phyloP scores from a whole-genome alignment of 2,113 vertebrate species.

The Tupaia tana region DNA sequence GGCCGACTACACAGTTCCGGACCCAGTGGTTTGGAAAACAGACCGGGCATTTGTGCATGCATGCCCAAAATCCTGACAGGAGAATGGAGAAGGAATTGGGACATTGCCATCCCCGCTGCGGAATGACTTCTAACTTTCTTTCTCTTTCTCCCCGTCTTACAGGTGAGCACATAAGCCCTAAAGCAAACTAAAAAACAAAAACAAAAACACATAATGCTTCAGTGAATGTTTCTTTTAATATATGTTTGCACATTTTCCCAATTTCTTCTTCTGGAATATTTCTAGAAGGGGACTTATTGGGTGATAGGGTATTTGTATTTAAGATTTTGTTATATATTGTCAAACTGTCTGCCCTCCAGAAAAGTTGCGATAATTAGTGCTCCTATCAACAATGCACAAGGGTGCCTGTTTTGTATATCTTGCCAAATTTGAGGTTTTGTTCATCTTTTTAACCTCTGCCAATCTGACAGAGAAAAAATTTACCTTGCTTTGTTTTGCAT shows the following conservation, averaged over 20 bases:
- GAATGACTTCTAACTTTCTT: too few species aligned
- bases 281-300: constrained; percentile 28
- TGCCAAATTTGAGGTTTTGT: constrained; percentile 47
- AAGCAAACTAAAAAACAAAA: too few species aligned
- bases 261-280: constrained; percentile 43
- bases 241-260: not conserved
- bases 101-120: too few species aligned
- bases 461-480: constrained; percentile 44
- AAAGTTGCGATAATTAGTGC: not conserved
- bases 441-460: constrained; percentile 52
- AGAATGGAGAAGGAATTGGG: too few species aligned
- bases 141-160: too few species aligned
- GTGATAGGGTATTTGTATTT: not conserved
- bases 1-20: too few species aligned
- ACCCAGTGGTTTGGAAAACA: too few species aligned
- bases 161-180: too few species aligned
- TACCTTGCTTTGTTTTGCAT: constrained; percentile 42
- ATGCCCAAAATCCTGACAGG: too few species aligned
- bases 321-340: constrained; percentile 21
- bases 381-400: not conserved
- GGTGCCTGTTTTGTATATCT: constrained; percentile 39
- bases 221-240: not conserved
- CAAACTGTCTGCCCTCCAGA: not conserved
- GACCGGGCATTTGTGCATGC: too few species aligned
- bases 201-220: not conserved